A percentile compares a stretch with the other conserved stretches of the same genome.
Conservation (phyloP, 2,888 invertebrate species). For the Drosophila nr. medialis region DNA sequence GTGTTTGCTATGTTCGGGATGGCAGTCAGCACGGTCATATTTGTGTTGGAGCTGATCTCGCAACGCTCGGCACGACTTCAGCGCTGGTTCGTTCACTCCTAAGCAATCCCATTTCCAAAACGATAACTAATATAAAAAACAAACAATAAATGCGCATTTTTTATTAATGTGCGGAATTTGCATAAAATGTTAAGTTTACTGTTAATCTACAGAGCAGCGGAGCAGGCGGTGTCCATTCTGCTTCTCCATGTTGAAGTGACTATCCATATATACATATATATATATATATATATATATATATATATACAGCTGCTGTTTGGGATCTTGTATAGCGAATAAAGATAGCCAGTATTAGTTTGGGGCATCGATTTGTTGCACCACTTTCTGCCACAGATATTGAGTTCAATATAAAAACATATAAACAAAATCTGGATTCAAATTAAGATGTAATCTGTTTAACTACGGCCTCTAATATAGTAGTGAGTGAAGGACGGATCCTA, state of each 20-base stretch:
- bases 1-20: neutral
- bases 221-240: neutral
- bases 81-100: neutral
- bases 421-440: too few species aligned
- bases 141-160: neutral
- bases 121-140: neutral
- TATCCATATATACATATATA: neutral
- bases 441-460: neutral
- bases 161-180: neutral
- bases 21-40: neutral
- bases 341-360: neutral
- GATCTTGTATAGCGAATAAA: neutral
- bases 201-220: neutral
- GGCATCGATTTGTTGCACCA: neutral
- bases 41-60: slow-evolving; percentile 3
- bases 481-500: neutral
- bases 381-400: neutral
- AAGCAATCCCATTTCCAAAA: neutral
- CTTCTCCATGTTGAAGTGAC: neutral
- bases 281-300: neutral
- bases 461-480: neutral
- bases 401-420: neutral
- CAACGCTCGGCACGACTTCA: neutral
- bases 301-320: neutral
- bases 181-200: too few species aligned